Percentiles rank a stretch among this genome's conserved stretches.
Evolutionary conservation across 2,113 vertebrate species (phyloP).

Genomic region (Cavia porcellus): DNA sequence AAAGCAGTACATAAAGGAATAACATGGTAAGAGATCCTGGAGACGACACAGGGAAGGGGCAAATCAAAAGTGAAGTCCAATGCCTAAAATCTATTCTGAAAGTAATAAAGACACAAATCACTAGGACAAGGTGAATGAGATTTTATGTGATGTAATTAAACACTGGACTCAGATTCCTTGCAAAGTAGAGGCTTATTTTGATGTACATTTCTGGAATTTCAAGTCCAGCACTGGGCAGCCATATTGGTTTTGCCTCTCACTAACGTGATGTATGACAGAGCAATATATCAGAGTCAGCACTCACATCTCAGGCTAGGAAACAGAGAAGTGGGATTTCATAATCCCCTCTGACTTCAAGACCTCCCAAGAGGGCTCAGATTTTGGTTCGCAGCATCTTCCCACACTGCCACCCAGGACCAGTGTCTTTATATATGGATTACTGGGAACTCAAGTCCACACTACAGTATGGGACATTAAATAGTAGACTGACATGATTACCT

Average conservation of each 20-base stretch:
- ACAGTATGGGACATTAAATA: neutral
- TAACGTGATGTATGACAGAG: neutral
- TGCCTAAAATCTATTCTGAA: constrained; percentile 12
- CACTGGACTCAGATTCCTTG: neutral
- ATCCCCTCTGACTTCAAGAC: no score
- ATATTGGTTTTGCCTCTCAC: neutral
- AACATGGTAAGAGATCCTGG: neutral
- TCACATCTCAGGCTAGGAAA: neutral
- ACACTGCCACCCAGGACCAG: neutral
- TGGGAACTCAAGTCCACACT: neutral
- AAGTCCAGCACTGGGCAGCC: neutral
- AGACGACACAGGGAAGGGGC: accelerated
- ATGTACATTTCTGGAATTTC: neutral
- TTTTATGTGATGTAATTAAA: neutral
- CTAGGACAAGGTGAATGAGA: neutral
- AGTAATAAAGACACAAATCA: neutral
- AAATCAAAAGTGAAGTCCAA: neutral
- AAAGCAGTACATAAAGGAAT: neutral
- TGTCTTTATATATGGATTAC: neutral
- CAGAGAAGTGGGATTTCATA: neutral
- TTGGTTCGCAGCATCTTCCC: neutral
- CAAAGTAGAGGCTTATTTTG: neutral
- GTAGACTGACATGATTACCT: neutral
- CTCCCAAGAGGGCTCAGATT: neutral
- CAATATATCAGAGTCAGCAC: neutral